These are phyloP conservation scores for Drosophila sordidapex DNA, from an alignment of 2,888 invertebrate genomes.

Conservation along the genomic window DNA sequence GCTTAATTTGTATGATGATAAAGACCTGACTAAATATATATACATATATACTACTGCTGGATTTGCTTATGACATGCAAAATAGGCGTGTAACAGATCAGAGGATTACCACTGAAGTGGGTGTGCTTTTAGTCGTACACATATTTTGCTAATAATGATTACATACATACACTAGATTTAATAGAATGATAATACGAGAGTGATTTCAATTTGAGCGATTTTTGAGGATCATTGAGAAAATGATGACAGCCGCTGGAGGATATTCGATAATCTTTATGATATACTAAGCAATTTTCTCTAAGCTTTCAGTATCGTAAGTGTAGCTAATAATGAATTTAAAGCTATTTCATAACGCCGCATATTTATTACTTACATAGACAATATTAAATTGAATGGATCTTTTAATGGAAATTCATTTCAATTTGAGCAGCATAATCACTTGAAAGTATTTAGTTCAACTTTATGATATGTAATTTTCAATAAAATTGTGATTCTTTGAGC, in stretches of 20 bases:
- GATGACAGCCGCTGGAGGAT: not conserved
- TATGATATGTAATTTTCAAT: not conserved
- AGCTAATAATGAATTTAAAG: not conserved
- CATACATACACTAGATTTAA: not conserved
- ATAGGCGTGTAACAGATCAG: slow-evolving; percentile 43
- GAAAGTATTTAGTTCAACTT: not conserved
- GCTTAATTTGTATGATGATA: slow-evolving; percentile 42
- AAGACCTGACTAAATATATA: slow-evolving; percentile 2
- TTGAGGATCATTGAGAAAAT: not conserved
- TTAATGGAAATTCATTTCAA: not conserved
- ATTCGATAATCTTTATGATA: not conserved
- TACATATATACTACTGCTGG: slow-evolving; percentile 9
- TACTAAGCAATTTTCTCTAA: not conserved
- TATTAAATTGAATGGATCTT: not conserved
- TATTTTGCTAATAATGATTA: slow-evolving; percentile 31
- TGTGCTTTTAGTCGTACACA: slow-evolving; percentile 1
- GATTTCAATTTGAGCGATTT: not conserved
- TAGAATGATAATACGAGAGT: not conserved
- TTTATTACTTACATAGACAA: not conserved
- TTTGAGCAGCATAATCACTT: not conserved
- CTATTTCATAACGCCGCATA: not conserved
- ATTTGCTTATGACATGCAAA: slow-evolving; percentile 54
- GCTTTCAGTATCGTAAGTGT: not conserved
- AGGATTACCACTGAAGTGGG: slow-evolving; percentile 17
- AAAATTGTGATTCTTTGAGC: not conserved